Evolutionary conservation across 2,113 vertebrate genomes (phyloP).

Genomic region (Nymphicus hollandicus): DNA sequence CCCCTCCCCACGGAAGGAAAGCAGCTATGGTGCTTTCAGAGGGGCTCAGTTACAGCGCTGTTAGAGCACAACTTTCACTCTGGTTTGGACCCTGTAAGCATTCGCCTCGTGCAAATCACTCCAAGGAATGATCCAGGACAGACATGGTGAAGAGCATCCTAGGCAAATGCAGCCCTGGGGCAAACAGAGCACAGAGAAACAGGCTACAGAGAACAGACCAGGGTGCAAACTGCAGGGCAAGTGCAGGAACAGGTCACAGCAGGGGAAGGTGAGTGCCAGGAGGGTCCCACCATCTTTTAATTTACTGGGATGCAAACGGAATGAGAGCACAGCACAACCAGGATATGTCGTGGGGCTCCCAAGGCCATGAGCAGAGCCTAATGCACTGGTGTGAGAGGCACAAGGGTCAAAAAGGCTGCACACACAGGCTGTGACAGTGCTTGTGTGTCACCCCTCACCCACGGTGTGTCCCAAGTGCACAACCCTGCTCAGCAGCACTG

Average conservation of each 20-base stretch:
- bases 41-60: neutral
- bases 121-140: neutral
- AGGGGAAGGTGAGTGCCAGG: neutral
- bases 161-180: neutral
- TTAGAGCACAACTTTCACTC: neutral
- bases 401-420: accelerated
- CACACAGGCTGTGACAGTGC: accelerated
- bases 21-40: neutral
- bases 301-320: neutral
- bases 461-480: neutral
- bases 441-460: neutral
- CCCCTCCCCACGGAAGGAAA: neutral
- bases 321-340: accelerated
- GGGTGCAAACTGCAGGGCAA: neutral
- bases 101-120: neutral
- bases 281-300: neutral
- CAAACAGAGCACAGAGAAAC: neutral
- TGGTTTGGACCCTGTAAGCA: neutral
- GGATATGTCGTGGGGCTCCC: neutral
- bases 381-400: neutral
- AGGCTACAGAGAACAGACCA: neutral
- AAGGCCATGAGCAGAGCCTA: neutral
- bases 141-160: neutral
- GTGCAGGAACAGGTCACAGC: neutral
- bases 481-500: neutral